Conservation (phyloP, 2,888 invertebrate species). For the Brachypalpus laphriformis region DNA sequence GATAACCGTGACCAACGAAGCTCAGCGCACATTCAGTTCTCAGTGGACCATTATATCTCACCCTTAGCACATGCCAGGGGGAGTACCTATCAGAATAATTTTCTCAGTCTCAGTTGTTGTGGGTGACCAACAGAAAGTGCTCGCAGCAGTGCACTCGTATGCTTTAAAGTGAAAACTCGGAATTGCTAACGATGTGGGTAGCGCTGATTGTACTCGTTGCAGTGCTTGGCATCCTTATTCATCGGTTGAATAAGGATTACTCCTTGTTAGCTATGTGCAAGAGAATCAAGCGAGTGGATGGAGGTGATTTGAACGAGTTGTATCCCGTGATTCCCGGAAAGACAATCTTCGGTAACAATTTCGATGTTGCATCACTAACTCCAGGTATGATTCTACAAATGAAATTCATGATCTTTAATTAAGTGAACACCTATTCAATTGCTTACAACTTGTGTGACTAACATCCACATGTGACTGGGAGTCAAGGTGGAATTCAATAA, state of each 20-base stretch:
- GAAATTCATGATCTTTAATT: no score
- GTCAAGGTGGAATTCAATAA: conserved; percentile 1
- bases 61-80: background rate
- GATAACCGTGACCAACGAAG: background rate
- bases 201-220: conserved; percentile 28
- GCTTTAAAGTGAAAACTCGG: background rate
- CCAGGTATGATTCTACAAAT: conserved; percentile 75
- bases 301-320: no score
- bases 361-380: conserved; percentile 75
- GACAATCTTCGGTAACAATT: conserved; percentile 79
- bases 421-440: background rate
- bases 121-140: background rate
- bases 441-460: conserved; percentile 8
- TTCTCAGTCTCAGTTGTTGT: conserved; percentile 15
- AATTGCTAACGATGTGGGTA: conserved; percentile 36
- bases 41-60: no score
- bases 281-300: no score
- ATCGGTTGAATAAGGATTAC: no score
- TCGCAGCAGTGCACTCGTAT: background rate
- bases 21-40: background rate
- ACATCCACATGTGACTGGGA: background rate
- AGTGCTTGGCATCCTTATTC: conserved; percentile 71
- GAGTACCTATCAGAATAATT: background rate
- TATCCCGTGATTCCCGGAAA: conserved; percentile 76
- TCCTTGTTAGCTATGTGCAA: no score